Conservation (phyloP, 2,113 vertebrate genomes). For the Malurus melanocephalus region DNA sequence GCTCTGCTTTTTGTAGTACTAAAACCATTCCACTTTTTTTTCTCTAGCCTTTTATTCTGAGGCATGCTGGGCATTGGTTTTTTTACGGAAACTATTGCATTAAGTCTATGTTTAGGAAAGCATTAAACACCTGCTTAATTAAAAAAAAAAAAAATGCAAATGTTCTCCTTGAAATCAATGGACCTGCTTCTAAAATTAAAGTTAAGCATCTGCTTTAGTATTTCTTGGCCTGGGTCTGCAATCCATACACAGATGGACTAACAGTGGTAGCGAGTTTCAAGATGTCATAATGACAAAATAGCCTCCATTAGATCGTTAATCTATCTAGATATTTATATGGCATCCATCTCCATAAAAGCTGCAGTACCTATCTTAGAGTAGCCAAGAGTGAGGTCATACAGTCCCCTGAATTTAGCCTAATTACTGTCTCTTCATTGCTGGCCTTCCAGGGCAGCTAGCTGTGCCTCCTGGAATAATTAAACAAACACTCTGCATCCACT, state of each 20-base stretch:
- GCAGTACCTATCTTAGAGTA: background rate
- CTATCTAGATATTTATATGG: constrained; percentile 5
- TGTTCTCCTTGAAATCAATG: constrained; percentile 14
- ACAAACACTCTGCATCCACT: background rate
- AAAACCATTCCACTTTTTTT: background rate
- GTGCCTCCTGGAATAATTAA: background rate
- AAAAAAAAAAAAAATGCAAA: background rate
- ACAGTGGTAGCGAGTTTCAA: constrained; percentile 27
- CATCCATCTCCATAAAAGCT: background rate
- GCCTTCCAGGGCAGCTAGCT: background rate
- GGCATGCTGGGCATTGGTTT: background rate
- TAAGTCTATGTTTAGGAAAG: background rate
- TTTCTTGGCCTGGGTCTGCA: constrained; percentile 5
- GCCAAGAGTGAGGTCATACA: background rate
- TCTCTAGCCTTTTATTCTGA: background rate
- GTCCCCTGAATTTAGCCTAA: background rate
- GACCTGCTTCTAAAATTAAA: background rate
- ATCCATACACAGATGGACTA: constrained; percentile 25
- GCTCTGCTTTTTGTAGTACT: background rate
- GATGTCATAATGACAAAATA: constrained; percentile 42
- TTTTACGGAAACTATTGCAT: background rate
- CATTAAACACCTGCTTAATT: background rate
- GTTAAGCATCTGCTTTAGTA: constrained; percentile 32
- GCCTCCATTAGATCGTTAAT: background rate
- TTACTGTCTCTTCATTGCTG: background rate